Conservation (phyloP, 2,888 invertebrate species). For the Pyrochroa serraticornis region DNA sequence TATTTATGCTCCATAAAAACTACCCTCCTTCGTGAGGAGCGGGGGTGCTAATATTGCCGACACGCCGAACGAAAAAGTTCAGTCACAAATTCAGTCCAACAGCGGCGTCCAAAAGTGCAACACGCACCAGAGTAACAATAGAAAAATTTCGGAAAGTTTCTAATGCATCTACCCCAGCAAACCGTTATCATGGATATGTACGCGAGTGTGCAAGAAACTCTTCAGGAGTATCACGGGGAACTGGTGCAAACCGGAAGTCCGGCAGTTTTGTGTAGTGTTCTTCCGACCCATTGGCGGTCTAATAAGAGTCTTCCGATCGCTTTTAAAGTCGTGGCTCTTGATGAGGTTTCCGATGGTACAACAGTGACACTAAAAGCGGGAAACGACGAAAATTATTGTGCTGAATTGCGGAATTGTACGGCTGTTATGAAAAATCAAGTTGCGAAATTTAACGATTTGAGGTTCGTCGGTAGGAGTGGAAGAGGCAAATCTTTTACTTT, state of each 20-base stretch:
- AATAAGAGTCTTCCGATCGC: conserved; percentile 97
- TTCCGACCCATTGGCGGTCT: conserved; percentile 96
- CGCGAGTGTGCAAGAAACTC: conserved; percentile 76
- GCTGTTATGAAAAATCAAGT: conserved; percentile 98
- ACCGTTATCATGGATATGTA: conserved; percentile 78
- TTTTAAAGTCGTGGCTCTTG: conserved; percentile 93
- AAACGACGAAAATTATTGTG: conserved; percentile 97
- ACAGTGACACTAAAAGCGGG: conserved; percentile 93
- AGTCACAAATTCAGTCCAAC: conserved; percentile 32
- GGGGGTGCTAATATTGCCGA: conserved; percentile 47
- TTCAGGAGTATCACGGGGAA: conserved; percentile 90
- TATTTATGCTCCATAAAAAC: conserved; percentile 58
- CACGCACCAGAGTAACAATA: conserved; percentile 4
- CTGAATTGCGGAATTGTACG: conserved; percentile 90
- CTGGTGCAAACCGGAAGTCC: conserved; percentile 94
- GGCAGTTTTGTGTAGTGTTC: conserved; percentile 89
- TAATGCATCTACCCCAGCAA: background rate
- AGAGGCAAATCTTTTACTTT: conserved; percentile 95
- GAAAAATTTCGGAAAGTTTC: too few species aligned
- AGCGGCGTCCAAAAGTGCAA: conserved; percentile 27
- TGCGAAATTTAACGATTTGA: conserved; percentile 97
- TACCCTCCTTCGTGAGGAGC: conserved; percentile 55
- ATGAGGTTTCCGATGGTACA: conserved; percentile 94
- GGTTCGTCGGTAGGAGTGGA: conserved; percentile 97
- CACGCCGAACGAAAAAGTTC: conserved; percentile 57